A percentile compares a stretch with the other conserved stretches of the same genome.
These are phyloP conservation scores for Drosophila bipectinata DNA, from an alignment of 1,140 invertebrate genomes.

Conservation along the genomic window DNA sequence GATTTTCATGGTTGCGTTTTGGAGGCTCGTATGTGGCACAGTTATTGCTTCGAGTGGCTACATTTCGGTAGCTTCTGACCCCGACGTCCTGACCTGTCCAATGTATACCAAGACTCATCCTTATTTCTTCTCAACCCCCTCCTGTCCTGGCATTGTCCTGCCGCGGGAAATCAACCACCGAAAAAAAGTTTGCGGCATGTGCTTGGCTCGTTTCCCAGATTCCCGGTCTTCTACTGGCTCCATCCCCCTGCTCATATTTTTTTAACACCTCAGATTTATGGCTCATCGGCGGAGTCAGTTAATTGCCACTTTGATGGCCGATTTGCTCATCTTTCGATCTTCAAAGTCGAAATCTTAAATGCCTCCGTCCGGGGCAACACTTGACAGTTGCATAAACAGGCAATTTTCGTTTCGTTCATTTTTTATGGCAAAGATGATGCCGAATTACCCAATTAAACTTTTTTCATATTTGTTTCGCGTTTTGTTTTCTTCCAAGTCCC, in stretches of 20 bases:
- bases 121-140: conserved; percentile 1
- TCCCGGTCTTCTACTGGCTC: background rate
- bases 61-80: conserved; percentile 33
- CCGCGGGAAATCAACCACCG: conserved; percentile 60
- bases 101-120: conserved; percentile 53
- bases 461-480: conserved; percentile 63
- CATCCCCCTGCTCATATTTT: conserved; percentile 42
- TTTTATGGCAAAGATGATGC: conserved; percentile 75
- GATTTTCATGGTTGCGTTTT: conserved; percentile 75
- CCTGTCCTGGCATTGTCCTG: conserved; percentile 25
- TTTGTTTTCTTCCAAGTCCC: conserved; percentile 63
- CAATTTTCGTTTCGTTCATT: conserved; percentile 39
- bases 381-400: conserved; percentile 62
- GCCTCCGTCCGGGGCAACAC: conserved; percentile 43
- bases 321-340: conserved; percentile 66
- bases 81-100: conserved; percentile 54
- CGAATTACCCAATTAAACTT: conserved; percentile 75
- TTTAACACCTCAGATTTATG: conserved; percentile 77
- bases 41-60: conserved; percentile 57
- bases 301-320: conserved; percentile 62
- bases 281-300: conserved; percentile 46
- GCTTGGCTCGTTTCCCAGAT: conserved; percentile 37
- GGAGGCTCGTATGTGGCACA: conserved; percentile 55
- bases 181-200: conserved; percentile 58
- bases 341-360: conserved; percentile 31